These are phyloP conservation scores for Erythrocebus patas DNA, from an alignment of 2,113 vertebrate genomes.

Conservation along the genomic window DNA sequence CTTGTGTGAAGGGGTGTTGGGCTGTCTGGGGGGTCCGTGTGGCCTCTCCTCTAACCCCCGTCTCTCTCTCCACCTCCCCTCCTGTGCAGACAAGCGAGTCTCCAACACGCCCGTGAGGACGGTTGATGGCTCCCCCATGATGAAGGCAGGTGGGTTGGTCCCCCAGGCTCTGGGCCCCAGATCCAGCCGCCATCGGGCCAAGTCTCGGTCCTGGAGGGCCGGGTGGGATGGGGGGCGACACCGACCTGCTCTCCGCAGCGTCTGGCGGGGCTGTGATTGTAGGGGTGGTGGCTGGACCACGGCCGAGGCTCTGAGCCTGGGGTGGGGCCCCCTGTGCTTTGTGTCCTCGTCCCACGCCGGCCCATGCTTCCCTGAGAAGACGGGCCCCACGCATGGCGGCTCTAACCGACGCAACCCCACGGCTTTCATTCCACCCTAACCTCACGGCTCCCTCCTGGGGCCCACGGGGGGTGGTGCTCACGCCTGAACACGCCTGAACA, in stretches of 20 bases:
- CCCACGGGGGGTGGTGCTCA: not conserved
- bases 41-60: not conserved
- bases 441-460: not conserved
- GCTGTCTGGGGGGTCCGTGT: too few species aligned
- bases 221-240: not conserved
- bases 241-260: accelerated
- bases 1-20: not conserved
- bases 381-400: conserved; percentile 38
- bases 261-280: not conserved
- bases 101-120: conserved; percentile 83
- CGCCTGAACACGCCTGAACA: not conserved
- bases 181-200: not conserved
- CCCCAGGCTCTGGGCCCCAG: accelerated
- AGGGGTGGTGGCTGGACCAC: not conserved
- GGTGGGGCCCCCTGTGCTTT: not conserved
- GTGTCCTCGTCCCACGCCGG: not conserved
- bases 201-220: not conserved
- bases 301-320: not conserved
- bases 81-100: conserved; percentile 79
- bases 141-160: conserved; percentile 87
- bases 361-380: conserved; percentile 32
- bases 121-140: conserved; percentile 85
- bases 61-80: not conserved
- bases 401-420: not conserved
- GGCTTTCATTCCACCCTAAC: not conserved